Evolutionary conservation across 2,113 vertebrate genomes (phyloP), one percentile per base, ranked within the genome.

Genomic region (Megalops atlanticus): DNA sequence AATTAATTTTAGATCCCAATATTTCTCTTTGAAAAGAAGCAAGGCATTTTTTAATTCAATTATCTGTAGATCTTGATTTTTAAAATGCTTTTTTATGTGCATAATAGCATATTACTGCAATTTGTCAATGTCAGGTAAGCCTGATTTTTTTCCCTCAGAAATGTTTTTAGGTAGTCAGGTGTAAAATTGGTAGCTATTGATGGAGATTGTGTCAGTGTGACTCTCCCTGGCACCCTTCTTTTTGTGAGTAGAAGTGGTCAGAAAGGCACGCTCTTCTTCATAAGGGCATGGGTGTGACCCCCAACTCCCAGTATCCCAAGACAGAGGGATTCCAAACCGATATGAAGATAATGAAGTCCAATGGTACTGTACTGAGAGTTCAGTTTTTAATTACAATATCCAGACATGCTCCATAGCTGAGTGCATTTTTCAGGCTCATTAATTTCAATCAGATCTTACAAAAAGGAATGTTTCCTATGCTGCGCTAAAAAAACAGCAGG

Each of bases 101-200:
- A 79, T 79, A 79, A 72, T 68, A 27, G 15, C 68, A 72, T 69
- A 79, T 72, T 43, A 71, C 39, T 49, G 43, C 78, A 72, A 79
- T 79, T 68, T 72, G 43, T 79, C 78, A 79, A 49, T 79, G 78
- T 79, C 78, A 71, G 71, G 70, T 47, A 71, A 79, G 31, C n/a
- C n/a, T n/a, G 31, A 35, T 70, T 40, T 40, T 18, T 35, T 36
- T 14, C 36, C 43, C 41, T 43, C 41, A 49, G 21, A 47, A 52
- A 76, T 71, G 68, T 79, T 72, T 79, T 71, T 69, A 79, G 68
- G 7, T 72, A 79, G n/a, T 72, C 78, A 72, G 68, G 78, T 79
- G 68, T 72, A 71, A 79, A 79, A 79, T 79, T 79, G 41, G 68
- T 11, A 47, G 31, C 39, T 79, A 8, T 71, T 79, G 64, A 49